Conservation (phyloP, 2,797 vertebrate species). For the Pipistrellus pipistrellus region DNA sequence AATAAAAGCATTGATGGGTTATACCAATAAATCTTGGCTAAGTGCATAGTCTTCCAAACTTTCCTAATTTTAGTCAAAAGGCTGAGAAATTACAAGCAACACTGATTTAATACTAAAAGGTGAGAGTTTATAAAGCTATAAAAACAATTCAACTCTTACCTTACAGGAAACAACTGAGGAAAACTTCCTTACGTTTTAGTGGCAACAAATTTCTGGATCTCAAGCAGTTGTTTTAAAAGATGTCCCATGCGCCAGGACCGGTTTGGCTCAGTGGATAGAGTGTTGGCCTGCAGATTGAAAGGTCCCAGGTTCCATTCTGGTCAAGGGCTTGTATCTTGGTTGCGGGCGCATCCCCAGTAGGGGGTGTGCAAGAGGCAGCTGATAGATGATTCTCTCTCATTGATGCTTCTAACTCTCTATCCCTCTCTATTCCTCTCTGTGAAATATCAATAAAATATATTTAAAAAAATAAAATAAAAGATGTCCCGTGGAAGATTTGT, state of each 20-base stretch:
- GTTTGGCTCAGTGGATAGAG: neutral
- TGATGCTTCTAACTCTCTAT: no score
- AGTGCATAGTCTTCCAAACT: neutral
- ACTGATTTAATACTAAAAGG: neutral
- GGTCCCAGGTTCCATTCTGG: no score
- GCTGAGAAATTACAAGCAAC: constrained; percentile 5
- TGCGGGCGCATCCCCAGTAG: no score
- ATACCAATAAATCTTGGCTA: neutral
- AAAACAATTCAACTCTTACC: constrained; percentile 88
- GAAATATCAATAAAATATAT: neutral
- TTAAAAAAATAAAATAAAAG: constrained; percentile 59
- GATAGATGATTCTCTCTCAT: no score
- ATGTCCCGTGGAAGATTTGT: constrained; percentile 89
- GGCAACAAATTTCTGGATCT: constrained; percentile 91
- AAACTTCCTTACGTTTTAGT: constrained; percentile 92
- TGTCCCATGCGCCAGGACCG: neutral
- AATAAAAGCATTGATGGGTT: neutral
- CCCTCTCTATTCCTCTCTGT: no score
- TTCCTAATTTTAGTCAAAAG: neutral
- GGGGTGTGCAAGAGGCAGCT: no score
- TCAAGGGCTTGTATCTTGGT: no score
- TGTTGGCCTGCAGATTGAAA: no score
- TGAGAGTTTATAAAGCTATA: neutral
- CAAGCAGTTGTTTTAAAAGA: constrained; percentile 91
- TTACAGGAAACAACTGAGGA: constrained; percentile 95